Base-by-base conservation (phyloP, 2,797 vertebrate species). In the Kryptopterus vitreolus region DNA sequence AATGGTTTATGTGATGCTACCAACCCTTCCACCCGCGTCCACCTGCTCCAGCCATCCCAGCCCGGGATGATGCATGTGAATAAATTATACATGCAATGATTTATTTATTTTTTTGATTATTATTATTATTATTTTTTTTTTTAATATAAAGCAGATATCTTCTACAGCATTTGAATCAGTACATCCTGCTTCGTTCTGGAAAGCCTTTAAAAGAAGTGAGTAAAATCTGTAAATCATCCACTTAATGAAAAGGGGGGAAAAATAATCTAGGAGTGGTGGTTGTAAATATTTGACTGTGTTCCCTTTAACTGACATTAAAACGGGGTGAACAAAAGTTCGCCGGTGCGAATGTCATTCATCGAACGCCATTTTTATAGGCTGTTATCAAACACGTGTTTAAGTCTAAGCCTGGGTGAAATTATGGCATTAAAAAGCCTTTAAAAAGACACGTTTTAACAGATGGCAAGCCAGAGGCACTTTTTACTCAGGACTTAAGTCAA, bases 391-490 rank as follows among this genome's bases (percentile, higher is more conserved):
- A 50, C 10, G 26, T 70, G 68, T 48, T 69, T 69, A 69, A 29
- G 2, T 70, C 24, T 31, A 70, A 29, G 26, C 46, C 46, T 29
- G 16, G 26, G 26, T 31, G 68, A 52, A 70, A 70, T 52, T 29
- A 70, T 52, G 24, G 16, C 20, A 70, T 70, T 50, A 18, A 50
- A 43, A 15, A 20, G n/a, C 16, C 13, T 72, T 53, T 55, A 72
- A 55, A 8, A 18, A 53, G 69, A 71, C 69, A 53, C 29, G 69
- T 72, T 72, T 55, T 15, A 35, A 55, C 69, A 33, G 29, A 55
- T 72, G 48, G 29, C 29, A 55, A 55, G 31, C 69, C 50, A n/a
- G 20, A 35, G 69, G 69, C 50, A 53, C 48, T 53, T 53, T 53
- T 22, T 53, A 71, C 12, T 31, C 31, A 33, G 26, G 11, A 71